phyloP scores from a whole-genome alignment of 2,113 vertebrate species.

The Smithornis capensis region DNA sequence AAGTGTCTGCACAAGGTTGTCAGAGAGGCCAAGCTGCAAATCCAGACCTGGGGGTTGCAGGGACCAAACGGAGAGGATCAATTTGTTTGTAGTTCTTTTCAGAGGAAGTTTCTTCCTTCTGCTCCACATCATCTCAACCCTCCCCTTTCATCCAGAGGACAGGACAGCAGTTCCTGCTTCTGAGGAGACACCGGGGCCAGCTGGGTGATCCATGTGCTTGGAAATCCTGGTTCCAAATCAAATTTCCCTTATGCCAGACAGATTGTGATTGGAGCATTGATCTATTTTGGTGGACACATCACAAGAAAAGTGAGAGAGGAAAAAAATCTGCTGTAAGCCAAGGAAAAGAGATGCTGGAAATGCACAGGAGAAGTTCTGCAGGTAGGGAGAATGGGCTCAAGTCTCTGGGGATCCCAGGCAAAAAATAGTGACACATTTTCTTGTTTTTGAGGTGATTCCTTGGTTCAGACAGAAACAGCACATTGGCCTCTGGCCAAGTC shows the following conservation, averaged over 20 bases:
- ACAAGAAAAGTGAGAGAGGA: not conserved
- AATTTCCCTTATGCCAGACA: not conserved
- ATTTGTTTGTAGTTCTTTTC: not conserved
- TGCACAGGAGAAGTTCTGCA: not conserved
- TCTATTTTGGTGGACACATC: not conserved
- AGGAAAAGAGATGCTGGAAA: not conserved
- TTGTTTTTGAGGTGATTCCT: not conserved
- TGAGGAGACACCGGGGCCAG: not conserved
- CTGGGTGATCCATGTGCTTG: not conserved
- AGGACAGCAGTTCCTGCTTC: not conserved
- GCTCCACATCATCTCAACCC: not conserved
- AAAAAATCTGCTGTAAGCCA: not conserved
- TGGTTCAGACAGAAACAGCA: not conserved
- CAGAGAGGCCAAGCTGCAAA: not conserved
- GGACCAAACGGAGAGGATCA: not conserved
- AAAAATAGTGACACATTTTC: not conserved
- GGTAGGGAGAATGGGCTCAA: not conserved
- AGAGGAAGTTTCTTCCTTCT: not conserved
- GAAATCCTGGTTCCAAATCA: not conserved
- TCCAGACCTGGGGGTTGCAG: not conserved
- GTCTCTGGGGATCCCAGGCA: not conserved
- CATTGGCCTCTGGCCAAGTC: not conserved
- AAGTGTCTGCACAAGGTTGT: not conserved
- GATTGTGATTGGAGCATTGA: not conserved
- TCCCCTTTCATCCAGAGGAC: not conserved